A percentile compares a stretch with the other conserved stretches of the same genome.
Conservation (phyloP, 2,113 vertebrate genomes). For the Sebastes fasciatus region DNA sequence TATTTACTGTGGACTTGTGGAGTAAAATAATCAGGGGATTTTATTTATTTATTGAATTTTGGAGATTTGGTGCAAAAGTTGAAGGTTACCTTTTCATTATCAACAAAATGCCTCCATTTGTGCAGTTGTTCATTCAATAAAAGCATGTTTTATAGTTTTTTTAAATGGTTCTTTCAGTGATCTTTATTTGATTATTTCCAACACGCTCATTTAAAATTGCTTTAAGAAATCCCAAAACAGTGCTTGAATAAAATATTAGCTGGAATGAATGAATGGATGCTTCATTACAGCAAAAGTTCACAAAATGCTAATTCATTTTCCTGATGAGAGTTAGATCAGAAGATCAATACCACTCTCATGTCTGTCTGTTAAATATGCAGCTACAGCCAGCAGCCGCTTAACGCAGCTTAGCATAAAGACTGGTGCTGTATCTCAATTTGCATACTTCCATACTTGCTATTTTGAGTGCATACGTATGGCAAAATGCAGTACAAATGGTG, state of each 20-base stretch:
- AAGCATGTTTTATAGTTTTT: neutral
- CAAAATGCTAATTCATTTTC: neutral
- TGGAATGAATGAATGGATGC: too few relatives aligned
- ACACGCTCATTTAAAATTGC: neutral
- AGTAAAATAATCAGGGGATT: neutral
- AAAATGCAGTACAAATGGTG: too few relatives aligned
- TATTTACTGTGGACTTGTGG: neutral
- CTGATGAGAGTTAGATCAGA: neutral
- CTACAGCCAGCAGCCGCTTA: neutral
- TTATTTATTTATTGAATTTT: neutral
- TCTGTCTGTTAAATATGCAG: neutral
- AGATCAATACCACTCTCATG: too few relatives aligned
- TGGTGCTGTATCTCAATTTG: neutral
- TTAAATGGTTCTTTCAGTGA: neutral
- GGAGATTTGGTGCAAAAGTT: neutral
- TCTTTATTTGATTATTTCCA: neutral
- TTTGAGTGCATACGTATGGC: too few relatives aligned
- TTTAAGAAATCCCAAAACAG: neutral
- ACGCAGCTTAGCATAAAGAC: neutral
- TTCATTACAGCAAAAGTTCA: neutral
- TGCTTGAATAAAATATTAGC: neutral
- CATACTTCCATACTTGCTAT: too few relatives aligned
- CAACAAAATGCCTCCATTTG: fast-evolving
- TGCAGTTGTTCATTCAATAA: neutral
- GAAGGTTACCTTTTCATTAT: neutral